phyloP scores from a whole-genome alignment of 2,797 vertebrate genomes.

The Lagocephalus sceleratus region DNA sequence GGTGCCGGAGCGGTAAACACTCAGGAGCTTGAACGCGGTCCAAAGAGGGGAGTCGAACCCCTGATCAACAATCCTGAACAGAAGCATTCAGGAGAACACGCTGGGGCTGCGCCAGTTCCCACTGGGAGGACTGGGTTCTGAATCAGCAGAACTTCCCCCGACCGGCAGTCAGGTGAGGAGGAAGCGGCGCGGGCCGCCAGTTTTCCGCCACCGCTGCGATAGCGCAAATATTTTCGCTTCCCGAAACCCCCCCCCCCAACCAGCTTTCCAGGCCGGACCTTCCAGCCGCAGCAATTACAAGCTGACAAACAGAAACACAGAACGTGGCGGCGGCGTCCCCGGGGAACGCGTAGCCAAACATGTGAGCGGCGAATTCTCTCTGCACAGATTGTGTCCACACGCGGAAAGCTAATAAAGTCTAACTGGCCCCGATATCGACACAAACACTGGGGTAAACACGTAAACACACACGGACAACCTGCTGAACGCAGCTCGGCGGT shows the following conservation, averaged over 20 bases:
- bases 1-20: not conserved
- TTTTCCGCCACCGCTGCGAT: constrained; percentile 11
- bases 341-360: constrained; percentile 17
- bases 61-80: not conserved
- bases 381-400: constrained; percentile 7
- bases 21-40: too few species aligned
- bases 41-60: too few species aligned
- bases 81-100: not conserved
- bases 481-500: not conserved
- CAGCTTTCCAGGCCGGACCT: too few species aligned
- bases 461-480: not conserved
- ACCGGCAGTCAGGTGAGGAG: too few species aligned
- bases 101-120: too few species aligned
- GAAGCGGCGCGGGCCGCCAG: too few species aligned
- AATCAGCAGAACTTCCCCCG: too few species aligned
- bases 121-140: too few species aligned
- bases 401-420: not conserved
- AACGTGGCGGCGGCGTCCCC: constrained; percentile 21
- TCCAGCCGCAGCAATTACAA: constrained; percentile 55
- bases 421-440: constrained; percentile 7
- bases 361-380: constrained; percentile 16
- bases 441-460: not conserved
- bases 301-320: constrained; percentile 39
- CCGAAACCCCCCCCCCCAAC: constrained; percentile 6
- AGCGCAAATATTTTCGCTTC: constrained; percentile 24